Evolutionary conservation across 1,140 invertebrate species (phyloP).

Genomic region (Cherax destructor): DNA sequence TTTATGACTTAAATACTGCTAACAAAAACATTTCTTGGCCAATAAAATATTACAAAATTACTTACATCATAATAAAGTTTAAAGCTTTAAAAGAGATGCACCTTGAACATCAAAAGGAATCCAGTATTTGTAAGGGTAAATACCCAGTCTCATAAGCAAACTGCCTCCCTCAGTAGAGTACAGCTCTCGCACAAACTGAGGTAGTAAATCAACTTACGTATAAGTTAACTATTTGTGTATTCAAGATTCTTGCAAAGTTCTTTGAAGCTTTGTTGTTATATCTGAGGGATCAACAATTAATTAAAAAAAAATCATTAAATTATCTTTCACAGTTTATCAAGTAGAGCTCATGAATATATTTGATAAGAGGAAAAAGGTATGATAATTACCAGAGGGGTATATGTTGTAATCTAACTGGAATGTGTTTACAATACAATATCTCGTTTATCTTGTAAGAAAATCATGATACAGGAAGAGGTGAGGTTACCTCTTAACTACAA

Average conservation of each 20-base stretch:
- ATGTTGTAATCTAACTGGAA: conserved; percentile 25
- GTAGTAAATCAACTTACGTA: conserved; percentile 12
- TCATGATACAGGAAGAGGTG: background rate
- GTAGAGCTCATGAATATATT: conserved; percentile 6
- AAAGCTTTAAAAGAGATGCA: background rate
- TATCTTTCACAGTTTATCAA: background rate
- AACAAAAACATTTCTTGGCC: background rate
- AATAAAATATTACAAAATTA: background rate
- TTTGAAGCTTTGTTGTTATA: background rate
- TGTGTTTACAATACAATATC: conserved; percentile 22
- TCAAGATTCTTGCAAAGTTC: background rate
- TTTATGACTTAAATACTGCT: background rate
- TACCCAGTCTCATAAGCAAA: conserved; percentile 12
- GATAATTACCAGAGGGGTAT: conserved; percentile 5
- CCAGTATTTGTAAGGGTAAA: conserved; percentile 10
- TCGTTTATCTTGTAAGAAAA: background rate
- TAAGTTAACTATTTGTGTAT: conserved; percentile 2
- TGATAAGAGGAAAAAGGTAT: background rate
- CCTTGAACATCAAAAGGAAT: conserved; percentile 1
- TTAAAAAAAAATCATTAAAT: background rate
- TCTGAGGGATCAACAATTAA: background rate
- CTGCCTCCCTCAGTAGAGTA: conserved; percentile 7
- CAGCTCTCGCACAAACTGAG: background rate
- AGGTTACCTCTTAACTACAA: background rate
- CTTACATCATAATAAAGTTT: background rate